Percentiles rank a stretch among this genome's conserved stretches.
Evolutionary conservation across 2,888 invertebrate species (phyloP).

Genomic region (Drosophila kambysellisi): DNA sequence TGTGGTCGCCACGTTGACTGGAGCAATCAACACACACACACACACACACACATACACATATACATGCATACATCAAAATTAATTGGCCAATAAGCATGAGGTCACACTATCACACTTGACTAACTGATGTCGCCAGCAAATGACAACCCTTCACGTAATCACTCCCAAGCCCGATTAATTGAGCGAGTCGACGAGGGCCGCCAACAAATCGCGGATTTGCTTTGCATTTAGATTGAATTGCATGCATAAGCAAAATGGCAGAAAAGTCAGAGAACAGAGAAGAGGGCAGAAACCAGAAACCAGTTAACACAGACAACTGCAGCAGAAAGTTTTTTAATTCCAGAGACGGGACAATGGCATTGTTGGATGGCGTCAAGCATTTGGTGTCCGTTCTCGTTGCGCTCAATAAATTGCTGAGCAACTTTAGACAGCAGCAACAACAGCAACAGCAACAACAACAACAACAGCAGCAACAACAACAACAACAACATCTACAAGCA

Average conservation of each 20-base stretch:
- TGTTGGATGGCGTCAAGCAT: neutral
- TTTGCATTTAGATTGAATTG: slow-evolving; percentile 63
- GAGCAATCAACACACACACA: slow-evolving; percentile 34
- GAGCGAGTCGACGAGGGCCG: slow-evolving; percentile 23
- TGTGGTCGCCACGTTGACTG: slow-evolving; percentile 6
- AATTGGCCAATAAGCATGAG: slow-evolving; percentile 46
- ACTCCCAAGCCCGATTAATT: slow-evolving; percentile 43
- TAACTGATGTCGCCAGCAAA: slow-evolving; percentile 4
- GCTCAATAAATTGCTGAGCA: slow-evolving; percentile 59
- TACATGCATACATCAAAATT: slow-evolving; percentile 49
- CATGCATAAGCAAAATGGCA: slow-evolving; percentile 22
- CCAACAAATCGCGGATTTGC: slow-evolving; percentile 24
- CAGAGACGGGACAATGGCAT: neutral
- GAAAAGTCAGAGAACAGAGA: neutral
- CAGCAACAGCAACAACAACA: neutral
- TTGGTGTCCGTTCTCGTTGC: neutral
- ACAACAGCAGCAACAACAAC: neutral
- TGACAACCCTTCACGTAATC: neutral
- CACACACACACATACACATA: neutral
- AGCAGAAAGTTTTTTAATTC: slow-evolving; percentile 36
- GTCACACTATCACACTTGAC: slow-evolving; percentile 12
- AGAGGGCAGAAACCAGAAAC: slow-evolving; percentile 23
- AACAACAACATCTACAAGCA: slow-evolving; percentile 35
- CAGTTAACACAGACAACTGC: slow-evolving; percentile 31
- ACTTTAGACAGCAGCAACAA: slow-evolving; percentile 28